Evolutionary conservation across 2,113 vertebrate genomes (phyloP), one percentile per base, ranked within the genome.

Genomic region (Rhynchomys soricoides): DNA sequence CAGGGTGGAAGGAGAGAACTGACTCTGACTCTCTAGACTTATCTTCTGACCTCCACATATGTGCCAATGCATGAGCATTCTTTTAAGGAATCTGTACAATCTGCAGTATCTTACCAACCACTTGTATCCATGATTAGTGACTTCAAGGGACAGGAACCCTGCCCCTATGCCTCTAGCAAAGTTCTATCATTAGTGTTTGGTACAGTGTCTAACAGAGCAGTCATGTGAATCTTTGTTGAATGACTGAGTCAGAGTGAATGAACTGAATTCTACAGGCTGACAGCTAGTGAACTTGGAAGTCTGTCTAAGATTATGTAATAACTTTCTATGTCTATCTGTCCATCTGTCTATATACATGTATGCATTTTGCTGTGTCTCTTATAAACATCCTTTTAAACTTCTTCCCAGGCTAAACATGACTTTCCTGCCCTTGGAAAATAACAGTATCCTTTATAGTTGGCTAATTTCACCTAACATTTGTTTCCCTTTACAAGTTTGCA

Each of bases 401-500:
- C 79, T 74, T 81, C 29, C 93, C 40, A 79, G 31, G 70, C 17
- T 75, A 77, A 87, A 81, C 22, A 55, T 29, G 12, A 16, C n/a
- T 88, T 90, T 57, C 86, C 15, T 96, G 59, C 74, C n/a, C 43
- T 59, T 93, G 50, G 71, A 96, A 93, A 90, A 86, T 95, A 48
- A 75, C 43, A 66, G 50, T 71, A 64, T 82, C 22, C 8, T 75
- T 90, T 92, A 86, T 40, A 73, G 81, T 64, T 96, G 59, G 87
- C 43, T 87, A 75, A 87, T 83, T 88, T 93, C 82, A 82, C 17
- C 52, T 73, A 37, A 75, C 48, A n/a, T 22, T 70, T 62, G 31
- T 34, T 74, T 66, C 52, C n/a, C 48, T 34, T 90, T 34, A 86
- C 68, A 86, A 45, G 9, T 57, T 70, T 71, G 48, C 34, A 90